Evolutionary conservation across 2,888 invertebrate species (phyloP).

Genomic region (Maniola hyperantus): DNA sequence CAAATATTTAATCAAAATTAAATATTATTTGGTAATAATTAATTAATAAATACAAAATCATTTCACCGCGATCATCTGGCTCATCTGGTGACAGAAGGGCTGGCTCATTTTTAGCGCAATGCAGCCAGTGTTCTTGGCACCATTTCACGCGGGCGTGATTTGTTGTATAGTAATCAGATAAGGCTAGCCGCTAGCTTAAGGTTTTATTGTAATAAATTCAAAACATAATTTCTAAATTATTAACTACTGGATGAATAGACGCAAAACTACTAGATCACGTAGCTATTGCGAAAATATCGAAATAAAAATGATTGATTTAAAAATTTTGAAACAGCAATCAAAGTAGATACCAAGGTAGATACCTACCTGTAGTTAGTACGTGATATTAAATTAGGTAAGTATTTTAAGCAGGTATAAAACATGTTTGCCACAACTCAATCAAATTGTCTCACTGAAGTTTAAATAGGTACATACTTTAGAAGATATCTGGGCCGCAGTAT

Average conservation of each 20-base stretch:
- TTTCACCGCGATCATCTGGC: too few relatives aligned
- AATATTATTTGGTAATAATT: too few relatives aligned
- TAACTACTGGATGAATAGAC: neutral
- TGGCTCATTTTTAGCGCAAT: too few relatives aligned
- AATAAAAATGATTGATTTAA: neutral
- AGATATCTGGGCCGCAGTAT: conserved; percentile 23
- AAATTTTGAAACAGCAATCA: conserved; percentile 4
- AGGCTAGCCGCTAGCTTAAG: too few relatives aligned
- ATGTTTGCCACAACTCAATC: neutral
- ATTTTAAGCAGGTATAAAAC: neutral
- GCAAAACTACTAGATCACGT: neutral
- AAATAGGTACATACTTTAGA: conserved; percentile 11
- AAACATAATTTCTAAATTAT: neutral
- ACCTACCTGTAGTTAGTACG: neutral
- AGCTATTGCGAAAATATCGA: neutral
- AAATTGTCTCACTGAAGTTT: neutral
- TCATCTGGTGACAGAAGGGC: too few relatives aligned
- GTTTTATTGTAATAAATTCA: too few relatives aligned
- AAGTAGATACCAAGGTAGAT: neutral
- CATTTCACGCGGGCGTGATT: too few relatives aligned
- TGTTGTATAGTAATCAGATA: too few relatives aligned
- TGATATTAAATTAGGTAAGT: too few relatives aligned
- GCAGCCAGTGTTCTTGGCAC: too few relatives aligned
- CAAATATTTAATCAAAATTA: too few relatives aligned
- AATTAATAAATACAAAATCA: too few relatives aligned